A percentile compares a stretch with the other conserved stretches of the same genome.
These are phyloP conservation scores for Serripes groenlandicus DNA, from an alignment of 2,888 invertebrate genomes.

Conservation along the genomic window DNA sequence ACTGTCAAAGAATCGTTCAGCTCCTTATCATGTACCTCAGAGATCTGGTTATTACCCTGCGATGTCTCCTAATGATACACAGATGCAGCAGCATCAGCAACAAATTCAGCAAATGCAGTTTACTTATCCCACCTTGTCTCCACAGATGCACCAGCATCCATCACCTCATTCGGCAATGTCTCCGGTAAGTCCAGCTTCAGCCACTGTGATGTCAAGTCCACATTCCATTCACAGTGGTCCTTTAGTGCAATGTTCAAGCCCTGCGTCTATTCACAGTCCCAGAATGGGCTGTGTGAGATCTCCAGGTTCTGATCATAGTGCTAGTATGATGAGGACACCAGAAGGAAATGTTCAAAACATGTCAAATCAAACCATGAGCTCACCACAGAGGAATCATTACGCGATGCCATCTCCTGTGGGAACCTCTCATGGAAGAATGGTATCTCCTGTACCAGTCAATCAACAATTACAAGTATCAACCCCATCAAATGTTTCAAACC, in stretches of 20 bases:
- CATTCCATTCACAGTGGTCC: slow-evolving; percentile 81
- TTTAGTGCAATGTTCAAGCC: slow-evolving; percentile 79
- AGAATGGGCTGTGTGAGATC: slow-evolving; percentile 68
- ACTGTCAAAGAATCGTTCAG: slow-evolving; percentile 74
- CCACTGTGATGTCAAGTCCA: slow-evolving; percentile 73
- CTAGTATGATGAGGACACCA: slow-evolving; percentile 44
- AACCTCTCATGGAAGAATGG: slow-evolving; percentile 61
- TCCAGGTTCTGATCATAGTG: slow-evolving; percentile 59
- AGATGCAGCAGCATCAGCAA: slow-evolving; percentile 54
- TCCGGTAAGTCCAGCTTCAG: slow-evolving; percentile 78
- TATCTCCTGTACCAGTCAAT: slow-evolving; percentile 62
- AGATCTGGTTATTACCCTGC: slow-evolving; percentile 72
- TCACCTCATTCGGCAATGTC: slow-evolving; percentile 69
- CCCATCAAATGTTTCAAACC: slow-evolving; percentile 50
- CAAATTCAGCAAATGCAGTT: slow-evolving; percentile 50
- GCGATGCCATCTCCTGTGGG: slow-evolving; percentile 45
- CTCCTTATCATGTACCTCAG: slow-evolving; percentile 80
- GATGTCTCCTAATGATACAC: slow-evolving; percentile 43
- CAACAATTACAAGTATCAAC: slow-evolving; percentile 72
- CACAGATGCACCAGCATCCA: slow-evolving; percentile 60
- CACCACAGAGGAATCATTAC: slow-evolving; percentile 67
- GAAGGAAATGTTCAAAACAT: slow-evolving; percentile 22
- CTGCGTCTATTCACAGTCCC: slow-evolving; percentile 81
- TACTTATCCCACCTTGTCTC: slow-evolving; percentile 68
- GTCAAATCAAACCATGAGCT: slow-evolving; percentile 48